Conservation (phyloP, 1,140 invertebrate genomes). For the Procambarus clarkii region DNA sequence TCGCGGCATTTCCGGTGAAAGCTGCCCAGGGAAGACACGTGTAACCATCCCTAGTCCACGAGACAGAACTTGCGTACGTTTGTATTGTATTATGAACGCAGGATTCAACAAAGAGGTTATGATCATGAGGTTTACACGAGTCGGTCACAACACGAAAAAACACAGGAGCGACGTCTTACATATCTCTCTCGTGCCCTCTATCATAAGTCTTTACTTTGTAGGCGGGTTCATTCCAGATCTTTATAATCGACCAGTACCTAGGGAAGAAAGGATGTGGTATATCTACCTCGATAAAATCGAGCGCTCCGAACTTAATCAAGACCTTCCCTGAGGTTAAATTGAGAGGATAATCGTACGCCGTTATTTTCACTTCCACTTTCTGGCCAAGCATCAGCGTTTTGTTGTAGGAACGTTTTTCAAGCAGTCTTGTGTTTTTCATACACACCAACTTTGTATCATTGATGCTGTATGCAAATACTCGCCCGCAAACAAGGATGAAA, state of each 20-base stretch:
- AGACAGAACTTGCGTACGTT: background rate
- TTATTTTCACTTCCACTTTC: background rate
- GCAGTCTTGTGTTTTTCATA: background rate
- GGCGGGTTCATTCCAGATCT: background rate
- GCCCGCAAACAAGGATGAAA: background rate
- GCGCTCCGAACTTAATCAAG: background rate
- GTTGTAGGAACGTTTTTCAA: background rate
- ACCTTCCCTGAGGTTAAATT: background rate
- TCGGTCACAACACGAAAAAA: too few species aligned
- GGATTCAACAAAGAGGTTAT: too few species aligned
- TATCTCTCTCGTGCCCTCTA: too few species aligned
- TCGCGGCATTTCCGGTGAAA: too few species aligned
- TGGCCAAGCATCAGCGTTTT: background rate
- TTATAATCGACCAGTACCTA: background rate
- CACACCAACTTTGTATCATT: background rate
- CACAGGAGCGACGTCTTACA: too few species aligned
- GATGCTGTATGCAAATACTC: background rate
- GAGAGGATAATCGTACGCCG: background rate
- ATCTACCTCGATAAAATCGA: background rate
- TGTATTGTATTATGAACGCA: too few species aligned
- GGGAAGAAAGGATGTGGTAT: background rate
- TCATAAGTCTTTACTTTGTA: too few species aligned
- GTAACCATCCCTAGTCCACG: background rate
- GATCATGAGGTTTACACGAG: too few species aligned
- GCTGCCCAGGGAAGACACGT: too few species aligned